phyloP scores from a whole-genome alignment of 1,140 invertebrate genomes.

The Drosophila baimaii region DNA sequence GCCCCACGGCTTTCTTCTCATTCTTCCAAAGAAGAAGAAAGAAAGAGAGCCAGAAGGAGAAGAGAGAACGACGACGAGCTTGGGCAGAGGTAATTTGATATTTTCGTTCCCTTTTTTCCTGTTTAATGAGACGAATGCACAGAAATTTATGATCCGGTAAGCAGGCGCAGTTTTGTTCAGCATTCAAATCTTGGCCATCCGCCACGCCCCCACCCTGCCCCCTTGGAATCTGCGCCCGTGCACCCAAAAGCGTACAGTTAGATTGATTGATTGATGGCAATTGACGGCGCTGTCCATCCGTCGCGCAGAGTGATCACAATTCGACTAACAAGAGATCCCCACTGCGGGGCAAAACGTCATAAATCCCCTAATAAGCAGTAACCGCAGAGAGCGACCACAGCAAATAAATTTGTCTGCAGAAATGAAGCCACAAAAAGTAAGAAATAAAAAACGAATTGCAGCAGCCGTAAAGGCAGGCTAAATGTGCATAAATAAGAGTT shows the following conservation, averaged over 20 bases:
- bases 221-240: slow-evolving; percentile 4
- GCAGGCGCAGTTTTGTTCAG: slow-evolving; percentile 82
- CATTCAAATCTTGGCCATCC: slow-evolving; percentile 47
- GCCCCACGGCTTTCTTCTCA: slow-evolving; percentile 28
- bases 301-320: slow-evolving; percentile 57
- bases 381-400: slow-evolving; percentile 17
- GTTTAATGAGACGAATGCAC: slow-evolving; percentile 84
- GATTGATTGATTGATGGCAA: slow-evolving; percentile 74
- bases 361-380: slow-evolving; percentile 72
- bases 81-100: slow-evolving; percentile 71
- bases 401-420: slow-evolving; percentile 74
- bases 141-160: slow-evolving; percentile 83
- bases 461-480: slow-evolving; percentile 19
- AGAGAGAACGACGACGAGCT: slow-evolving; percentile 8
- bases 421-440: slow-evolving; percentile 67
- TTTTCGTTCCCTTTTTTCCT: slow-evolving; percentile 77
- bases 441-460: slow-evolving; percentile 13
- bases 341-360: slow-evolving; percentile 58
- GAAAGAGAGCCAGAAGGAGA: neutral
- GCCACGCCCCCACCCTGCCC: neutral
- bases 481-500: slow-evolving; percentile 76
- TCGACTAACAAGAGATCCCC: slow-evolving; percentile 65
- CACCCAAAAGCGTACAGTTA: slow-evolving; percentile 36
- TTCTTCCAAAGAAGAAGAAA: slow-evolving; percentile 63
- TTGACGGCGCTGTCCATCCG: slow-evolving; percentile 54